These are phyloP conservation scores for Eilema depressum DNA, from an alignment of 2,888 invertebrate species.

Conservation along the genomic window DNA sequence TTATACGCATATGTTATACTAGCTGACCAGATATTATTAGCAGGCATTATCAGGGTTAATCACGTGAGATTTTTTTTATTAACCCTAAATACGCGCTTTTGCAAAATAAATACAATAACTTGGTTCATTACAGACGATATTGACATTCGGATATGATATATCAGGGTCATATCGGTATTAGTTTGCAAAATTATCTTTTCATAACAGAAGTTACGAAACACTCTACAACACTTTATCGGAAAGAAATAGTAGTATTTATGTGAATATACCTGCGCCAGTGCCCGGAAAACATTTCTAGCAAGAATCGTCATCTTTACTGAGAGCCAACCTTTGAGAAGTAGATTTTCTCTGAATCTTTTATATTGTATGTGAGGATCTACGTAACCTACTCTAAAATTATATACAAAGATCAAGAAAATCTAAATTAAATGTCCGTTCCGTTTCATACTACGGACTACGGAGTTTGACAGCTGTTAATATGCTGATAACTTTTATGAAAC, in stretches of 20 bases:
- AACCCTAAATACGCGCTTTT: neutral
- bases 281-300: slow-evolving; percentile 76
- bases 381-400: slow-evolving; percentile 18
- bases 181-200: slow-evolving; percentile 22
- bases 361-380: slow-evolving; percentile 42
- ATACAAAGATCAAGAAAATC: slow-evolving; percentile 10
- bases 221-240: slow-evolving; percentile 18
- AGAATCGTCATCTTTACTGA: slow-evolving; percentile 73
- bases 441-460: slow-evolving; percentile 54
- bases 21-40: slow-evolving; percentile 41
- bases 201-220: slow-evolving; percentile 76
- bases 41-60: slow-evolving; percentile 22
- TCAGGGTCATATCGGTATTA: slow-evolving; percentile 21
- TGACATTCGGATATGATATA: slow-evolving; percentile 12
- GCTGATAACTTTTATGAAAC: neutral
- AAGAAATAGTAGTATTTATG: slow-evolving; percentile 14
- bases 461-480: slow-evolving; percentile 50
- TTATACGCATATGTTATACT: slow-evolving; percentile 20
- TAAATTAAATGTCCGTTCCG: no score
- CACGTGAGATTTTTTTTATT: slow-evolving; percentile 44
- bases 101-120: neutral
- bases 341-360: slow-evolving; percentile 73
- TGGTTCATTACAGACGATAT: slow-evolving; percentile 16
- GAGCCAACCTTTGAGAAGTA: slow-evolving; percentile 9
- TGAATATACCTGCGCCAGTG: slow-evolving; percentile 74